Evolutionary conservation across 2,797 vertebrate species (phyloP).

Genomic region (Nannoperca obscura): DNA sequence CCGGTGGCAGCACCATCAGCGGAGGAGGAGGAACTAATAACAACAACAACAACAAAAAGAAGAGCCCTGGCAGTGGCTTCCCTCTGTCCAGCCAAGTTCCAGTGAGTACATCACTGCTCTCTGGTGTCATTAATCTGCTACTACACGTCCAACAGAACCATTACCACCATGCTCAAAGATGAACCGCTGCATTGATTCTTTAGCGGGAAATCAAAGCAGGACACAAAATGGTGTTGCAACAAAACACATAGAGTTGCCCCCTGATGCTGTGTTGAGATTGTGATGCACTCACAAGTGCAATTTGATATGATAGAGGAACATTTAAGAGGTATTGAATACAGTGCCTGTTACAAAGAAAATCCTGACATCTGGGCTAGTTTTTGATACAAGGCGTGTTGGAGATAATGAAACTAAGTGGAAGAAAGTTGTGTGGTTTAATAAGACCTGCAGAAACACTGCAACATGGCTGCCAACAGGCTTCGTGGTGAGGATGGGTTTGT

Average conservation of each 20-base stretch:
- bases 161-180: background rate
- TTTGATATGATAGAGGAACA: background rate
- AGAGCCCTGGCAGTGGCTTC: conserved; percentile 97
- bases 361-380: background rate
- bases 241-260: no score
- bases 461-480: background rate
- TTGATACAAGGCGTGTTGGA: background rate
- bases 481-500: background rate
- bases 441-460: background rate
- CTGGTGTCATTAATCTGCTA: conserved; percentile 30
- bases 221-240: background rate
- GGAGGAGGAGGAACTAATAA: conserved; percentile 93
- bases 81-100: conserved; percentile 99
- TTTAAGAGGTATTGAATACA: no score
- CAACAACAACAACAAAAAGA: conserved; percentile 99
- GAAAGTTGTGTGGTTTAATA: background rate
- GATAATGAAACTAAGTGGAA: background rate
- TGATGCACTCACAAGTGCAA: no score
- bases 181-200: background rate
- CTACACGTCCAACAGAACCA: conserved; percentile 16
- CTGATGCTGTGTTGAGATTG: no score
- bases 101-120: conserved; percentile 89
- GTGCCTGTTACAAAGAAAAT: background rate
- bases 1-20: conserved; percentile 97
- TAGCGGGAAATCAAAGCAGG: background rate